Base-by-base conservation (phyloP, 2,113 vertebrate species). In the Esox niger region DNA sequence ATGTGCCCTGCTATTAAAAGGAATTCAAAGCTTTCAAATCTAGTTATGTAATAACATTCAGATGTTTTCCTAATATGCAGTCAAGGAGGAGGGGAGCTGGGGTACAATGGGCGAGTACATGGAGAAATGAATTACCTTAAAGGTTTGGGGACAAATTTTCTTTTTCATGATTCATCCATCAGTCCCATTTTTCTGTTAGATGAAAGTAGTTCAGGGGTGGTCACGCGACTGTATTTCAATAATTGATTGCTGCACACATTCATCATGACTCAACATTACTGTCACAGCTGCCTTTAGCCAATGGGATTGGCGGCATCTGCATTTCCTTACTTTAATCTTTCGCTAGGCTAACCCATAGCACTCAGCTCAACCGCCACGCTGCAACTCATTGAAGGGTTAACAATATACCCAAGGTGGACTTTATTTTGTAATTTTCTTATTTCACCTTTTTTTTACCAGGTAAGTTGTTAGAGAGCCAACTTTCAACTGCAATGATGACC, bases 61-160 rank as follows among this genome's bases (percentile, higher is more conserved):
- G 38, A 10, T 43, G 11, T 4, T 43, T 43, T 15, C 1, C 38
- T 43, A 3, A 2, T 56, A 23, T 26, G 54, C 21, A 15, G 38
- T 13, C 13, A 25, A 20, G 63, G 20, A n/a, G 3, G 60, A 29
- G 54, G 26, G 17, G 32, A 62, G 33, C 15, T 59, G 62, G 66
- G n/a, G 23, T 10, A 27, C 62, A 54, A 25, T 57, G 63, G 63
- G 68, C 66, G 32, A 32, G 68, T 59, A 66, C 49, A 65, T 60
- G 25, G 68, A 43, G 43, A 75, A 76, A 79, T 75, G 61, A 67
- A 77, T 80, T 66, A 66, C 60, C 47, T n/a, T 62, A 66, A 77
- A 68, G 67, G 74, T 70, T 69, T 63, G 20, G 69, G 17, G 68
- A 32, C 66, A 79, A 74, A 76, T 80, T 59, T 60, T 25, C 23